Conservation (phyloP, 2,113 vertebrate genomes). For the Corythaeola cristata region DNA sequence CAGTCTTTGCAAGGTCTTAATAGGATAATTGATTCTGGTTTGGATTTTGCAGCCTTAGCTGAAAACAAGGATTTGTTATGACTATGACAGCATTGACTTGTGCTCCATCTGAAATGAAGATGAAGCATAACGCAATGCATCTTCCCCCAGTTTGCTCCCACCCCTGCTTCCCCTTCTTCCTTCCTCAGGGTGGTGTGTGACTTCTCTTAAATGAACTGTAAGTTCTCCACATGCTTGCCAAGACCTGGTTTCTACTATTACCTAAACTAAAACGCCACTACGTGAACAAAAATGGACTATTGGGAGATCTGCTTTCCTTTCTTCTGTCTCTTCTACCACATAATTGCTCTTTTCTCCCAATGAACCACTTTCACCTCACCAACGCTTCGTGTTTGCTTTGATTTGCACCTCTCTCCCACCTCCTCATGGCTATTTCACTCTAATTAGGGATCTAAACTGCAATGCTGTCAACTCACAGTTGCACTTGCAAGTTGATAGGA, state of each 20-base stretch:
- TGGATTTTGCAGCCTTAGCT: neutral
- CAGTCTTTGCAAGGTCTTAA: neutral
- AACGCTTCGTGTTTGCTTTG: neutral
- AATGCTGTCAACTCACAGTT: neutral
- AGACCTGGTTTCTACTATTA: neutral
- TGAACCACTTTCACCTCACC: neutral
- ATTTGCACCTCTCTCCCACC: neutral
- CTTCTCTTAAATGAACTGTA: neutral
- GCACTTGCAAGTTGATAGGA: neutral
- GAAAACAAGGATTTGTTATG: neutral
- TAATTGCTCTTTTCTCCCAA: neutral
- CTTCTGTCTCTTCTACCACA: neutral
- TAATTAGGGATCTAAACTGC: neutral
- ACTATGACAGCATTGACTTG: neutral
- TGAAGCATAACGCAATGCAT: neutral
- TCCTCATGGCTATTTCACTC: neutral
- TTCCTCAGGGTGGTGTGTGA: neutral
- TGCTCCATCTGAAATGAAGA: neutral
- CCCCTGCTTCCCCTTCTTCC: neutral
- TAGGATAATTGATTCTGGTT: neutral
- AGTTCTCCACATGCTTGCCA: neutral
- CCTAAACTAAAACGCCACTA: neutral
- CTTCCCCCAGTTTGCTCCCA: neutral
- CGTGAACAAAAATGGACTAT: neutral
- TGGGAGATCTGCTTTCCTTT: neutral